Base-by-base conservation (phyloP, 64 coral and sea anemone genomes). In the Stylophora pistillata region DNA sequence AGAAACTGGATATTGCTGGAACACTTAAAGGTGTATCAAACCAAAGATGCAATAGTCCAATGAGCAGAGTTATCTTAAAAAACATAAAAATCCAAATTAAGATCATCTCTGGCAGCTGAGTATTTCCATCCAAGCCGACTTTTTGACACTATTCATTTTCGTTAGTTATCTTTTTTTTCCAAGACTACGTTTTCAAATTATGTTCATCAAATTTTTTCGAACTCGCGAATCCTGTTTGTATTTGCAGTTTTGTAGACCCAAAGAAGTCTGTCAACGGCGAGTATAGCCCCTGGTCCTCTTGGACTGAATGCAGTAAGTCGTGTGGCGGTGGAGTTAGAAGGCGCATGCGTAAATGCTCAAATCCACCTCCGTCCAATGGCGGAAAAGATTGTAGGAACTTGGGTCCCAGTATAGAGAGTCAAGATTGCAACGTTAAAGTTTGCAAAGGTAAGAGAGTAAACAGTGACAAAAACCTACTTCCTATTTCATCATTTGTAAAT, bases 311-410 rank as follows among this genome's bases (percentile, higher is more conserved):
- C 64, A 92, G 77, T 34, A 95, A 84, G 53, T 85, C 72, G 20
- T 95, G 94, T 21, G 79, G 72, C 20, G 91, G 59, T 71, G 94
- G 94, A 53, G 76, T 85, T 73, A 72, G 87, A 72, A 83, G 60
- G 54, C 89, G 94, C 56, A 76, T 89, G 76, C 94, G 94, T 10
- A 95, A 75, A 85, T 95, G 94, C 79, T 88, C 94, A 30, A 32
- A 92, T 89, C 89, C 94, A 73, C 56, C 86, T 23, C 94, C 94
- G 13, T 79, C 89, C 1, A 74, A 92, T 69, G 80, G 86, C 31
- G 94, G 94, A 18, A 23, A 55, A 18, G 89, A 92, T 56, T 95
- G 94, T 18, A 92, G 73, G 58, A 78, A 73, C 66, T 55, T 92
- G n/a, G 94, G 94, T 13, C 60, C 85, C 1, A 91, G 89, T 37